Base-by-base conservation (phyloP, 64 coral and sea anemone species). In the Montipora foliosa region DNA sequence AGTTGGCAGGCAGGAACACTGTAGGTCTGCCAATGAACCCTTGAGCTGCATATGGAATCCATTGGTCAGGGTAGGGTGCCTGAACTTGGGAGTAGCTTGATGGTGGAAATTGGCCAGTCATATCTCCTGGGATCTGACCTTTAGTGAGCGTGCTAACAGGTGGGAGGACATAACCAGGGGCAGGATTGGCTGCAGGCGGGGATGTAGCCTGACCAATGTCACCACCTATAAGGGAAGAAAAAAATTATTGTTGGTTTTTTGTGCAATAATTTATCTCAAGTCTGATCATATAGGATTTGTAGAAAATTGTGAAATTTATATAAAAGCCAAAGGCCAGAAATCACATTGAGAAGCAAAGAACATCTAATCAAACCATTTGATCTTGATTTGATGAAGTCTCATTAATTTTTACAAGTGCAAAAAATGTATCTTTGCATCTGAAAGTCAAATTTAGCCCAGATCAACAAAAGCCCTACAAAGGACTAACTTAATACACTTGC, bases 1-100 rank as follows among this genome's bases (percentile, higher is more conserved):
- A 95, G 74, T 97, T 91, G 24, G 93, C 93, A 45, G 96, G 88
- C n/a, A 94, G 78, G 88, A 97, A 97, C 14, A 97, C 96, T 52
- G 95, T 94, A 13, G 96, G 96, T 25, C 96, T 82, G 14, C 96
- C 96, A 92, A 97, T 90, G 70, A 97, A 97, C 0, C 96, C 95
- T 76, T 95, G 96, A 44, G 91, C 78, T 1, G 96, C 93, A 72
- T 97, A 97, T 0, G 92, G 89, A 76, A 97, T 97, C 96, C 96
- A 97, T 69, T 97, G 96, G 24, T 97, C 96, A 79, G 92, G 47
- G 8, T 85, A 84, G 61, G 96, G 93, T 12, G 93, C 25, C 12
- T 93, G 95, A 24, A 97, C 87, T 84, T 97, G 96, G 14, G 96
- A 72, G 44, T 94, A 95, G 10, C 89, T 93, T 66, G 92, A 83